phyloP scores from a whole-genome alignment of 2,888 invertebrate genomes.

The Rhabditoides inermis region DNA sequence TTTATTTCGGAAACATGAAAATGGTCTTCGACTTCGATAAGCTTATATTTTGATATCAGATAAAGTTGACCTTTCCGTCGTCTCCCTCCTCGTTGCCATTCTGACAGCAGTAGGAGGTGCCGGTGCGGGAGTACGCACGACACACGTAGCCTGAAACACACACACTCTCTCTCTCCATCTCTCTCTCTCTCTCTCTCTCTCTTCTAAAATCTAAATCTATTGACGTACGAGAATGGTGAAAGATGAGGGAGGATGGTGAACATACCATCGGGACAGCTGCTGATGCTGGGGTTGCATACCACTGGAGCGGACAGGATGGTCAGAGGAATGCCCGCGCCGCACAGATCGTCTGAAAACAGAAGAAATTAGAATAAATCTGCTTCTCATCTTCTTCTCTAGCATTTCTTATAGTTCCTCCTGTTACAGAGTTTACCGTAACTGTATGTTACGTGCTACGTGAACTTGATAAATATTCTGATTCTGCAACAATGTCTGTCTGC shows the following conservation, averaged over 20 bases:
- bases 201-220: too few species aligned
- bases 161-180: too few species aligned
- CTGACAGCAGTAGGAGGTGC: conserved; percentile 50
- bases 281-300: conserved; percentile 47
- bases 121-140: conserved; percentile 46
- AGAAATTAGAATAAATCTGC: too few species aligned
- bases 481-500: neutral
- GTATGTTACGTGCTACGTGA: neutral
- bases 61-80: conserved; percentile 11
- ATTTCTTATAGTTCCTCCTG: too few species aligned
- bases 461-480: neutral
- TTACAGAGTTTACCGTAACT: too few species aligned
- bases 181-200: too few species aligned
- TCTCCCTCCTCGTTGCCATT: conserved; percentile 3
- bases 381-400: too few species aligned
- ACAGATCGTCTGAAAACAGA: conserved; percentile 39
- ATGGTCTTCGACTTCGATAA: too few species aligned
- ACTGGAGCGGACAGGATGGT: conserved; percentile 49
- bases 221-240: too few species aligned
- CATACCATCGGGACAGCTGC: conserved; percentile 49
- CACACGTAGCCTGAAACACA: conserved; percentile 42
- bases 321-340: conserved; percentile 45
- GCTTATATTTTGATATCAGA: too few species aligned
- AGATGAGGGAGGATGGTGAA: neutral
- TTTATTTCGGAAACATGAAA: too few species aligned